Base-by-base conservation (phyloP, 2,113 vertebrate genomes). In the Malurus cyaneus region DNA sequence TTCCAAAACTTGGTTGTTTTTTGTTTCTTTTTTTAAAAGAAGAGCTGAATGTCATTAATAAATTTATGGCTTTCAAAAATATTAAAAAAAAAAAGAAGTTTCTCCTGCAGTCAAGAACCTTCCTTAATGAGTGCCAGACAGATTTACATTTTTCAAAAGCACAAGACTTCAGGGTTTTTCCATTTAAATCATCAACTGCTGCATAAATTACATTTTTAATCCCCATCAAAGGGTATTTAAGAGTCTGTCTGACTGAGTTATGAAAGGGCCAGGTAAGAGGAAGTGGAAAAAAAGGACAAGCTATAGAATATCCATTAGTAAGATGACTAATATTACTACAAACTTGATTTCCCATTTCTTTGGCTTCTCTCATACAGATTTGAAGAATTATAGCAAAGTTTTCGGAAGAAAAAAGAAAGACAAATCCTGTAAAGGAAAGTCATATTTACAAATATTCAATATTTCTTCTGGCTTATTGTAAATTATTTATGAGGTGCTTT, bases 131-230 rank as follows among this genome's bases (percentile, higher is more conserved):
- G 72, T 89, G 86, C 65, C 91, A 96, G 88, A 95, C 39, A 93
- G 90, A 71, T 88, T 80, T 92, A 76, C 36, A 53, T 88, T 95
- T 84, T 88, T 56, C 6, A 54, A 86, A 84, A 89, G 41, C 57
- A 53, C 18, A 66, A 56, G 53, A 76, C 59, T 89, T 93, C 18
- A 42, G 41, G 23, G 1, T 6, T 32, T 92, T 94, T 92, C 80
- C 92, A 87, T 91, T 87, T 82, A 88, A 91, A 70, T 94, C 52
- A 83, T 93, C 77, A 88, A 53, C 46, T 69, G 42, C 61, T 81
- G 65, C 69, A 92, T 95, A 91, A 94, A 95, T 96, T 94, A 92
- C 70, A 62, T 87, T 57, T 84, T 53, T 93, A 91, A 96, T 80
- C 79, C 20, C 31, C 70, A 44, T 69, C 46, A 84, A 65, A 87